A percentile compares a stretch with the other conserved stretches of the same genome.
Evolutionary conservation across 2,113 vertebrate species (phyloP).

Genomic region (Chrysochloris asiatica): DNA sequence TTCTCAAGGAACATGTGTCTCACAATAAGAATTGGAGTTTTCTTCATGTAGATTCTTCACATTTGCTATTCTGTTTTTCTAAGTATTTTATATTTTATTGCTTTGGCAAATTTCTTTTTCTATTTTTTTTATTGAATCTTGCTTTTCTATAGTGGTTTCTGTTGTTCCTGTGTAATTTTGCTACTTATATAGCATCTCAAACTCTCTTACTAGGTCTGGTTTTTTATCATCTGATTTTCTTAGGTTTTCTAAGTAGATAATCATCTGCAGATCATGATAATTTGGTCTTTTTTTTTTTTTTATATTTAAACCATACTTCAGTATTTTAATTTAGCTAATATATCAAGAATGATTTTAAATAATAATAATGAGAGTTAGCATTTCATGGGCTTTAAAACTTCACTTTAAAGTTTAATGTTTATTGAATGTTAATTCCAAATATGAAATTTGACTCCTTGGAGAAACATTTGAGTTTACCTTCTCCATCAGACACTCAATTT

Average conservation of each 20-base stretch:
- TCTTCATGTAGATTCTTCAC: background rate
- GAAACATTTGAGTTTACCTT: background rate
- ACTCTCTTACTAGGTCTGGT: background rate
- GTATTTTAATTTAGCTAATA: background rate
- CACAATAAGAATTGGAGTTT: too few relatives aligned
- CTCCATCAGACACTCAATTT: background rate
- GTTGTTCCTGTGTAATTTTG: background rate
- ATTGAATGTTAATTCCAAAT: background rate
- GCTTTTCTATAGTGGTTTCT: background rate
- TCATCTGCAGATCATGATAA: background rate
- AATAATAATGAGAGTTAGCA: background rate
- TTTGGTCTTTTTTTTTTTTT: background rate
- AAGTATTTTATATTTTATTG: background rate
- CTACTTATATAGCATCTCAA: background rate
- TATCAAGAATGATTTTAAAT: background rate
- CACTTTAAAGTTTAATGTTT: background rate
- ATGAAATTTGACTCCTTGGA: background rate
- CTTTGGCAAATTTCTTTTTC: background rate
- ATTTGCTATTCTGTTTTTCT: background rate
- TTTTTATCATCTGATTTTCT: too few relatives aligned
- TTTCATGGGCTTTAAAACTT: background rate
- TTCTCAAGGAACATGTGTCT: background rate
- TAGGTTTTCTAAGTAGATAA: background rate
- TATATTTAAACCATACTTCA: background rate
- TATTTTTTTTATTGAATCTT: background rate